Conservation (phyloP, 2,888 invertebrate genomes). For the Catocala fraxini region DNA sequence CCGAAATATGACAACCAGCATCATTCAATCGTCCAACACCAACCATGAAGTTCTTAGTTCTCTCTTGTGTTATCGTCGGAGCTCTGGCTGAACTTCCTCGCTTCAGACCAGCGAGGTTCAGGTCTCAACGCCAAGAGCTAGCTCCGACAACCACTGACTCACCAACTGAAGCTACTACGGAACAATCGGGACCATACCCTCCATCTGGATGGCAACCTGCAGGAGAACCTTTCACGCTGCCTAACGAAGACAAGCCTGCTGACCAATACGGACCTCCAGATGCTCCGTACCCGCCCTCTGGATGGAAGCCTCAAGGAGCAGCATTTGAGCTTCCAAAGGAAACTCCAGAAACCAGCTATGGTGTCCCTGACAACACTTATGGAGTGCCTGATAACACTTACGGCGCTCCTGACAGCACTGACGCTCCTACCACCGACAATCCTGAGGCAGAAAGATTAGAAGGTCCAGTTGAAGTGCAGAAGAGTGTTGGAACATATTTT, state of each 20-base stretch:
- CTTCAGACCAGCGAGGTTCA: conserved; percentile 79
- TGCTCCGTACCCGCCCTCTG: conserved; percentile 76
- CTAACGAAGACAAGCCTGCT: conserved; percentile 60
- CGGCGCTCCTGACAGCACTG: conserved; percentile 66
- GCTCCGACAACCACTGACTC: conserved; percentile 80
- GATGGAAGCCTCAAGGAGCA: conserved; percentile 79
- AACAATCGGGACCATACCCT: conserved; percentile 68
- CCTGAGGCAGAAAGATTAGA: conserved; percentile 73
- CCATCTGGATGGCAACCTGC: conserved; percentile 79
- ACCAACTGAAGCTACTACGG: conserved; percentile 73
- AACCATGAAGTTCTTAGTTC: conserved; percentile 74
- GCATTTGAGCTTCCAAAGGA: conserved; percentile 75
- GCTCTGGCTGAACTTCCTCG: conserved; percentile 80
- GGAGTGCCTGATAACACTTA: conserved; percentile 71
- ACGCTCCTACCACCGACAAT: conserved; percentile 72
- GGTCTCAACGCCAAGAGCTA: conserved; percentile 79
- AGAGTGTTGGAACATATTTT: conserved; percentile 88
- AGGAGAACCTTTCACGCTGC: conserved; percentile 71
- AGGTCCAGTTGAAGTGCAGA: conserved; percentile 76
- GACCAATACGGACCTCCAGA: conserved; percentile 53
- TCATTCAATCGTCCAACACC: conserved; percentile 55
- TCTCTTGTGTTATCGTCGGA: conserved; percentile 64
- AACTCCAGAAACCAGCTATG: conserved; percentile 67
- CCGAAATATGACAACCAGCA: conserved; percentile 48
- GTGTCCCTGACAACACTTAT: conserved; percentile 67